phyloP scores from a whole-genome alignment of 2,797 vertebrate genomes.

The Acestrorhynchus altus region DNA sequence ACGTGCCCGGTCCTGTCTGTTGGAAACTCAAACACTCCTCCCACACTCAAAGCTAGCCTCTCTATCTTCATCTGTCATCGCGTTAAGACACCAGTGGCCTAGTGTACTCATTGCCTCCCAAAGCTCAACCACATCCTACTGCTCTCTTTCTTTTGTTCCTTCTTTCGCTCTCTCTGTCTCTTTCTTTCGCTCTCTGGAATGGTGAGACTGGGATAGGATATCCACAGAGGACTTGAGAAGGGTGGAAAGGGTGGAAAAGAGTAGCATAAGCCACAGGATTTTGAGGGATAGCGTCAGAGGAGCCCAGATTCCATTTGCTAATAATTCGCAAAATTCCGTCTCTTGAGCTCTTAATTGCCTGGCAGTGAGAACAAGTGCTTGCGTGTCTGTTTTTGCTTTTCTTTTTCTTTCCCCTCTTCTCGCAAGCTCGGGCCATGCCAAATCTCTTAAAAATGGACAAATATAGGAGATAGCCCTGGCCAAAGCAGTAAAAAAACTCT shows the following conservation, averaged over 20 bases:
- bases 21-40: conserved; percentile 59
- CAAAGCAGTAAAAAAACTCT: conserved; percentile 7
- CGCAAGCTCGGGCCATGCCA: conserved; percentile 50
- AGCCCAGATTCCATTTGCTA: conserved; percentile 66
- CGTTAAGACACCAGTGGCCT: conserved; percentile 59
- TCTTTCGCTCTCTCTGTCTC: conserved; percentile 52
- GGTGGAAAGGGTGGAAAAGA: conserved; percentile 41
- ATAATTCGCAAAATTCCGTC: conserved; percentile 63
- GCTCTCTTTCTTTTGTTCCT: background rate
- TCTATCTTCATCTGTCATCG: conserved; percentile 81
- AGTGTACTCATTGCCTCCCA: conserved; percentile 62
- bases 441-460: conserved; percentile 40
- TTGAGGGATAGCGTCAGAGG: conserved; percentile 63
- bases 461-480: conserved; percentile 1
- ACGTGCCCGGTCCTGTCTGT: conserved; percentile 66
- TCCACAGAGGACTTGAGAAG: conserved; percentile 63
- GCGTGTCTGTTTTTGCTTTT: conserved; percentile 41
- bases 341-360: conserved; percentile 53
- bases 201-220: conserved; percentile 67
- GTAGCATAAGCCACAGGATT: conserved; percentile 60
- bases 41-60: conserved; percentile 70
- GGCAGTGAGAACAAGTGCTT: conserved; percentile 52
- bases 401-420: background rate
- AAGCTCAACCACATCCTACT: conserved; percentile 29
- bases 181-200: conserved; percentile 52